Percentiles rank a stretch among this genome's conserved stretches.
Conservation (phyloP, 2,113 vertebrate genomes). For the Carassius carassius region DNA sequence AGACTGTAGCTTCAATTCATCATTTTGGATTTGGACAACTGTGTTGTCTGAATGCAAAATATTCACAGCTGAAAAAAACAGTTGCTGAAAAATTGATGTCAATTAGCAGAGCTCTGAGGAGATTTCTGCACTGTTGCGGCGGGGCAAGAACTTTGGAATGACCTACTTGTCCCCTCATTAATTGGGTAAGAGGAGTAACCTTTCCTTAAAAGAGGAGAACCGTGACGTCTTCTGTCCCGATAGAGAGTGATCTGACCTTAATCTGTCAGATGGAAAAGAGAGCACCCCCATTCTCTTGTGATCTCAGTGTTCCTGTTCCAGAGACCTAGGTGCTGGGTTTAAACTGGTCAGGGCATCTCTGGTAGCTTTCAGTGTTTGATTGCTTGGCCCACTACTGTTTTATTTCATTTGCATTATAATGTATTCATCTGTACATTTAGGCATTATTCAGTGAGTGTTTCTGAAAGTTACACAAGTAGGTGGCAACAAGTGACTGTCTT, state of each 20-base stretch:
- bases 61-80: neutral
- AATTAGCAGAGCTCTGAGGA: conserved; percentile 50
- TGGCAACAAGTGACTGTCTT: neutral
- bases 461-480: neutral
- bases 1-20: neutral
- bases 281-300: conserved; percentile 37
- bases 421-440: neutral
- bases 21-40: neutral
- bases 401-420: neutral
- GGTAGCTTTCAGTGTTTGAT: neutral
- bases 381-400: neutral
- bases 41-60: neutral
- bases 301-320: conserved; percentile 45
- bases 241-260: conserved; percentile 59
- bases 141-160: conserved; percentile 50
- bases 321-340: conserved; percentile 49
- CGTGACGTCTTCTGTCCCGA: conserved; percentile 51
- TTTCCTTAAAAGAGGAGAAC: conserved; percentile 52
- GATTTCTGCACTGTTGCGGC: conserved; percentile 7
- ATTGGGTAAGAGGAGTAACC: conserved; percentile 56
- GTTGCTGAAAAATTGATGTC: conserved; percentile 35
- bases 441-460: neutral
- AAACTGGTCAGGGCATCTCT: conserved; percentile 41
- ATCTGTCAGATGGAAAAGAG: conserved; percentile 59
- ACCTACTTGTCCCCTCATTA: conserved; percentile 60